Evolutionary conservation across 2,888 invertebrate species (phyloP).

Genomic region (Oegoconia quadripuncta): DNA sequence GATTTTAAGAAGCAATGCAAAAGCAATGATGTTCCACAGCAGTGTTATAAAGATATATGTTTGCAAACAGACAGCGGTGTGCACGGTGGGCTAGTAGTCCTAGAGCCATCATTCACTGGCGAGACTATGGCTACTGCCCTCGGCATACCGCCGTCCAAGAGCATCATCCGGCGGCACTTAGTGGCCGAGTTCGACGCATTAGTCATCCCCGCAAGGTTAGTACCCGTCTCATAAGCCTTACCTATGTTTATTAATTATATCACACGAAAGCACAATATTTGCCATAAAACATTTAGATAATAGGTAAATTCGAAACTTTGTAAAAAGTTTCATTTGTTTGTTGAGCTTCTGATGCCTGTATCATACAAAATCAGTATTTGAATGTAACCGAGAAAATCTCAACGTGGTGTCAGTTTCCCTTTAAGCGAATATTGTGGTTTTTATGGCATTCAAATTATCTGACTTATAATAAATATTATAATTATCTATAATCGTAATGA

Average conservation of each 20-base stretch:
- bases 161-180: conserved; percentile 94
- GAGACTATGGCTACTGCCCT: conserved; percentile 96
- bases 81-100: conserved; percentile 94
- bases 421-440: conserved; percentile 41
- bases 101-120: conserved; percentile 96
- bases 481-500: conserved; percentile 1
- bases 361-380: neutral
- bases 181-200: conserved; percentile 94
- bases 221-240: conserved; percentile 13
- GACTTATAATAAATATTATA: too few species aligned
- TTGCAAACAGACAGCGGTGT: conserved; percentile 89
- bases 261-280: conserved; percentile 43
- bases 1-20: too few species aligned
- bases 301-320: neutral
- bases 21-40: too few species aligned
- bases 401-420: too few species aligned
- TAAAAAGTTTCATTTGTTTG: neutral
- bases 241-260: conserved; percentile 1
- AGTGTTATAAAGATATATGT: neutral
- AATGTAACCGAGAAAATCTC: too few species aligned
- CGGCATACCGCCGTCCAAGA: conserved; percentile 94
- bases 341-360: neutral
- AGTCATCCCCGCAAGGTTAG: conserved; percentile 94
- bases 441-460: conserved; percentile 1
- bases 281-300: conserved; percentile 18